These are phyloP conservation scores for Phylloscopus whistleri DNA, from an alignment of 2,113 vertebrate species.

Conservation along the genomic window DNA sequence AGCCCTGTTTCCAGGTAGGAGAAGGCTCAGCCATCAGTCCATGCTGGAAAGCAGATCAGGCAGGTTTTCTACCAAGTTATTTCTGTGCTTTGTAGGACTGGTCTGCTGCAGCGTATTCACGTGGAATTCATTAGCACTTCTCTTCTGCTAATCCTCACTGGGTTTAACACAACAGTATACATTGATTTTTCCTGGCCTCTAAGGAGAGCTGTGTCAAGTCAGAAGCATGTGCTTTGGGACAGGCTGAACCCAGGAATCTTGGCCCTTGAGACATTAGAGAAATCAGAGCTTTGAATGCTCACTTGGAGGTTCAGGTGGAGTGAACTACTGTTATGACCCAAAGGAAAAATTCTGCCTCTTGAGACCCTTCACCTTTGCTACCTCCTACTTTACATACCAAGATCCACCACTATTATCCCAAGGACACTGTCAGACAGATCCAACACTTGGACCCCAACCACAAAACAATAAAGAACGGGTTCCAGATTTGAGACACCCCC, in stretches of 20 bases:
- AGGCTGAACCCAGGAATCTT: not conserved
- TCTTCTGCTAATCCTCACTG: not conserved
- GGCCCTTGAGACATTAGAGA: not conserved
- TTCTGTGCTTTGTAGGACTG: not conserved
- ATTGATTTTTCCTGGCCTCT: slow-evolving; percentile 19
- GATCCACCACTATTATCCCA: not conserved
- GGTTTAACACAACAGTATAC: not conserved
- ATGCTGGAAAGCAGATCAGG: not conserved
- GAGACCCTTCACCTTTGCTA: not conserved
- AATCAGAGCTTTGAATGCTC: not conserved
- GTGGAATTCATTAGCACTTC: not conserved
- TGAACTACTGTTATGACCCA: not conserved
- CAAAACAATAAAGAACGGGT: not conserved
- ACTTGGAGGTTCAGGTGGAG: not conserved
- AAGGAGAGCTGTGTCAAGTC: slow-evolving; percentile 4
- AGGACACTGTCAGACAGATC: not conserved
- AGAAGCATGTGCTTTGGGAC: not conserved
- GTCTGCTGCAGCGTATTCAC: not conserved
- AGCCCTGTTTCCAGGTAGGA: not conserved
- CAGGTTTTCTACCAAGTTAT: not conserved
- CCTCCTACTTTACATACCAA: not conserved
- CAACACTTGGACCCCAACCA: not conserved
- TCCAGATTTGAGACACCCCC: not conserved
- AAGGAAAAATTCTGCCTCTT: not conserved
- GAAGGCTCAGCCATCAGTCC: not conserved